phyloP scores from a whole-genome alignment of 2,888 invertebrate genomes.

The Onthophagus sagittarius region DNA sequence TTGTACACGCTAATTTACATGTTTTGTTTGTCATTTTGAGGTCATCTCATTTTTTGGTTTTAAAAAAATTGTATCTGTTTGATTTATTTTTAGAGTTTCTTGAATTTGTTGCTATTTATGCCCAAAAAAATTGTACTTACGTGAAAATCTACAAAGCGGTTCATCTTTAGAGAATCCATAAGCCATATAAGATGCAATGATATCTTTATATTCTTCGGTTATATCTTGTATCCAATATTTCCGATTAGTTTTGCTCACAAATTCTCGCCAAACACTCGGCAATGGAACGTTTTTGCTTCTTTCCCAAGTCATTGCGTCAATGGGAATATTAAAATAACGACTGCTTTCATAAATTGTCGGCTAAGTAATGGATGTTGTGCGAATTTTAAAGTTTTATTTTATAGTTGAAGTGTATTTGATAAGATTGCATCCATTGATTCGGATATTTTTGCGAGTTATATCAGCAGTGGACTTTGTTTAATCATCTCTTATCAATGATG shows the following conservation, averaged over 20 bases:
- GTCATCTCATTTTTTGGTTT: background rate
- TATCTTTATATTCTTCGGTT: constrained; percentile 48
- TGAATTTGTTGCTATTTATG: background rate
- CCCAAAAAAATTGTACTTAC: constrained; percentile 34
- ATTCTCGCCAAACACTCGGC: constrained; percentile 50
- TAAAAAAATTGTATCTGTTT: too few relatives aligned
- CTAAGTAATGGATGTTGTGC: too few relatives aligned
- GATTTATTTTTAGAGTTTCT: background rate
- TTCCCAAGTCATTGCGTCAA: constrained; percentile 36
- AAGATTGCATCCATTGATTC: too few relatives aligned
- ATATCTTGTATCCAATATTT: constrained; percentile 53
- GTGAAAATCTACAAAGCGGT: constrained; percentile 50
- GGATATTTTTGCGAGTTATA: too few relatives aligned
- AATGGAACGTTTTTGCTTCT: constrained; percentile 46
- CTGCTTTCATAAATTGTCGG: background rate
- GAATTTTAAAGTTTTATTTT: too few relatives aligned
- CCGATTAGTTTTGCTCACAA: constrained; percentile 39
- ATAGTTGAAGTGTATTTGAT: too few relatives aligned
- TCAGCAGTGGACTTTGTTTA: too few relatives aligned
- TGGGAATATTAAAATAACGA: background rate
- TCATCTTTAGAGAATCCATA: constrained; percentile 53
- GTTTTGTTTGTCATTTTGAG: background rate
- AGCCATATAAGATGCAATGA: constrained; percentile 47
- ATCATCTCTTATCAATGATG: too few relatives aligned
- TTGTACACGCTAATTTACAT: background rate